Evolutionary conservation across 2,113 vertebrate species (phyloP).

Genomic region (Pseudorhombus dupliciocellatus): DNA sequence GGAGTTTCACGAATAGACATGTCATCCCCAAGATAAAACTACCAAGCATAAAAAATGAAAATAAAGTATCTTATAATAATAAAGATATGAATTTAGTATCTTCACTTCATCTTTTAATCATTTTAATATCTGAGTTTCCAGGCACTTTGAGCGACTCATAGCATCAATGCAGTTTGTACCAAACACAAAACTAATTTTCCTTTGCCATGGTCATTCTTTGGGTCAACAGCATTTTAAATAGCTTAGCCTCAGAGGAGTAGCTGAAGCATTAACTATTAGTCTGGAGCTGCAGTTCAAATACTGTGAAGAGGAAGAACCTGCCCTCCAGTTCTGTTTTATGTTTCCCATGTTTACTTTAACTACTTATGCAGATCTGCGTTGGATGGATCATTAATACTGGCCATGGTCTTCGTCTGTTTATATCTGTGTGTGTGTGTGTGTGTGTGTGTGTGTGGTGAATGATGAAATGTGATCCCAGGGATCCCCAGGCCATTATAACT

Average conservation of each 20-base stretch:
- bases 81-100: too few relatives aligned
- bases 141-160: too few relatives aligned
- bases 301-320: conserved; percentile 11
- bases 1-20: too few relatives aligned
- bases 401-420: conserved; percentile 29
- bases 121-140: too few relatives aligned
- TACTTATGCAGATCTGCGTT: conserved; percentile 43
- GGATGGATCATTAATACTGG: conserved; percentile 13
- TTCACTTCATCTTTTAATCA: too few relatives aligned
- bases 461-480: conserved; percentile 51
- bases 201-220: too few relatives aligned
- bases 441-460: conserved; percentile 5
- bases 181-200: too few relatives aligned
- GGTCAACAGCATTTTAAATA: too few relatives aligned
- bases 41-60: too few relatives aligned
- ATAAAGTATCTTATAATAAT: too few relatives aligned
- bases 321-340: conserved; percentile 18
- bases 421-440: conserved; percentile 15
- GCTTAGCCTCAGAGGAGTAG: background rate
- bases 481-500: conserved; percentile 46
- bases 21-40: too few relatives aligned
- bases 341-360: conserved; percentile 18
- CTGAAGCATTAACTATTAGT: conserved; percentile 6
- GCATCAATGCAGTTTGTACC: too few relatives aligned
- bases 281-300: background rate